These are phyloP conservation scores for Lepidochrysops patricia DNA, from an alignment of 2,888 invertebrate genomes.

Conservation along the genomic window DNA sequence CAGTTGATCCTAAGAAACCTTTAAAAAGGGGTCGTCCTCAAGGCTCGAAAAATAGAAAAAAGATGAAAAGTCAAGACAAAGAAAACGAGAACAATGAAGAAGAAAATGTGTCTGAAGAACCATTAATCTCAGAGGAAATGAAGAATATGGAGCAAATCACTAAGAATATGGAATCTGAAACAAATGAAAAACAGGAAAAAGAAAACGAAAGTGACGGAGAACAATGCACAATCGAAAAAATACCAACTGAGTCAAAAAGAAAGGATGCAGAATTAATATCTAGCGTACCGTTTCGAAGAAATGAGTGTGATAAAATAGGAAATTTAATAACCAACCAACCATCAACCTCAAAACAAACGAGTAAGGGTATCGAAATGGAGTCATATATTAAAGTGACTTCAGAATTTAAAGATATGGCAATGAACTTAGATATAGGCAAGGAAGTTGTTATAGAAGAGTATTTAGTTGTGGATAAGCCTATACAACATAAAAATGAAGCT, in stretches of 20 bases:
- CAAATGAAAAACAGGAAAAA: not conserved
- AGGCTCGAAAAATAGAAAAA: constrained; percentile 9
- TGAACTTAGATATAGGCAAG: constrained; percentile 6
- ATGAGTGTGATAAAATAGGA: constrained; percentile 10
- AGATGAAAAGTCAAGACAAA: constrained; percentile 13
- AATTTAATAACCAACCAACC: not conserved
- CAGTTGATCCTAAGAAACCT: constrained; percentile 15
- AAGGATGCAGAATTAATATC: constrained; percentile 1
- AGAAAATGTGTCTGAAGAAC: not conserved
- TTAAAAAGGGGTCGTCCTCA: not conserved
- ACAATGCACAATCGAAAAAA: not conserved
- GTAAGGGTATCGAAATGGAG: not conserved
- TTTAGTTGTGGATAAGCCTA: not conserved
- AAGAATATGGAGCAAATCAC: constrained; percentile 2
- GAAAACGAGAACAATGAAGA: constrained; percentile 11
- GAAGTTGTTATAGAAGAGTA: constrained; percentile 4
- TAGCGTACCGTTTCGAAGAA: not conserved
- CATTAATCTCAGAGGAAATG: constrained; percentile 5
- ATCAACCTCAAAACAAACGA: not conserved
- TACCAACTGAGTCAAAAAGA: not conserved
- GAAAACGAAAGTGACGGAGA: not conserved
- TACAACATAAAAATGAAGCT: not conserved
- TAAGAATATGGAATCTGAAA: constrained; percentile 8
- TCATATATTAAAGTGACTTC: constrained; percentile 3
- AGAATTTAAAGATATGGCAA: constrained; percentile 1